phyloP scores from a whole-genome alignment of 2,888 invertebrate genomes.

The Tinea pellionella region DNA sequence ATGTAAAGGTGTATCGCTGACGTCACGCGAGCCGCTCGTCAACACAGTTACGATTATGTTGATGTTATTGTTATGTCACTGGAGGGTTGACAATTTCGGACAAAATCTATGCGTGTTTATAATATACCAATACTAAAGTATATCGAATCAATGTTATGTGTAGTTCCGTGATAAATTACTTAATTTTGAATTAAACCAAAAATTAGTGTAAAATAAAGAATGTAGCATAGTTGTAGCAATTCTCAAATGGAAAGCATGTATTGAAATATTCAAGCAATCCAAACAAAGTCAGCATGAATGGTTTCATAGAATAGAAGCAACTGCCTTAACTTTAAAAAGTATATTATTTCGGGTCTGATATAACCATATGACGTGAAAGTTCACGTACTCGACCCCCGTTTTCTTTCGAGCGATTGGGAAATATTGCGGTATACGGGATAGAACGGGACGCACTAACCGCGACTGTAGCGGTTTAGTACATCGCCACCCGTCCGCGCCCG shows the following conservation, averaged over 20 bases:
- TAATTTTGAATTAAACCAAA: no score
- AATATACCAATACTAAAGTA: constrained; percentile 16
- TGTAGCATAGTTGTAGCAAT: no score
- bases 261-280: no score
- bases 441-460: constrained; percentile 39
- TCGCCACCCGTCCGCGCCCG: constrained; percentile 69
- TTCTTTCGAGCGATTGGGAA: constrained; percentile 41
- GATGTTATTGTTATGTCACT: constrained; percentile 30
- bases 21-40: constrained; percentile 60
- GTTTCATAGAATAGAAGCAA: background rate
- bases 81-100: constrained; percentile 23
- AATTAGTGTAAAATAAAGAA: no score
- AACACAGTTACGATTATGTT: constrained; percentile 20
- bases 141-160: background rate
- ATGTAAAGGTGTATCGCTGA: constrained; percentile 28
- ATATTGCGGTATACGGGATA: constrained; percentile 28
- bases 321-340: background rate
- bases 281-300: background rate
- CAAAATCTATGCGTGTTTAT: constrained; percentile 26
- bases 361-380: constrained; percentile 46
- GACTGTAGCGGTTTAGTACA: constrained; percentile 61
- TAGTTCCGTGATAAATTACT: background rate
- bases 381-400: constrained; percentile 57
- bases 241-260: no score
- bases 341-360: background rate